Base-by-base conservation (phyloP, 2,113 vertebrate species). In the Conger conger region DNA sequence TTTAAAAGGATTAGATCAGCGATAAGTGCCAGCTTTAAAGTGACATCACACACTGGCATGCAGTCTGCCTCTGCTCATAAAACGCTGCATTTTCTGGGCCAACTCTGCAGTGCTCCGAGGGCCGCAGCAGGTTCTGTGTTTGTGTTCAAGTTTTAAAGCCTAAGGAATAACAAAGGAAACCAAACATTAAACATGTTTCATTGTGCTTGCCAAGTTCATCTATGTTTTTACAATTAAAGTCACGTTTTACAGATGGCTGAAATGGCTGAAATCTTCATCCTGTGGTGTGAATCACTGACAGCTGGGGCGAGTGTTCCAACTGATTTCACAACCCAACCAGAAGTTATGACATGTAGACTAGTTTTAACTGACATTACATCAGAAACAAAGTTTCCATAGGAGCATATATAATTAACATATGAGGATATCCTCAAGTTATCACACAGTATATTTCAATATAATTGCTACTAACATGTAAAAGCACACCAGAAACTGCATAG, bases 241-340 rank as follows among this genome's bases (percentile, higher is more conserved):
- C 80, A 53, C 80, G 63, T 86, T 57, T 79, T 83, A 81, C 68
- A 85, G 77, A 87, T 89, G 85, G 83, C 88, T 83, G 68, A 54
- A 79, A 42, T 81, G 68, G 80, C 37, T n/a, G n/a, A n/a, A n/a
- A 36, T 18, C n/a, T 1, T 16, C 35, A 42, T 38, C 84, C n/a
- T 37, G 78, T 73, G n/a, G 68, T 73, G 68, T 1, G 68, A 33
- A 73, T 73, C 40, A 6, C 23, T 60, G 54, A 68, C 80, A 86
- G 77, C 68, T 86, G 83, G 83, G 53, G 4, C 33, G n/a, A 68
- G 82, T 54, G 42, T 57, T 54, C 38, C 79, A 54, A 54, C 37
- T 63, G 76, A 84, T 79, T 54, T 84, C 83, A 84, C 76, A 78
- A 38, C 54, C 79, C 79, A 77, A 17, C 80, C 33, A 54, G 42